These are phyloP conservation scores for Zosterops hypoxanthus DNA, from an alignment of 2,113 vertebrate species.

Conservation along the genomic window DNA sequence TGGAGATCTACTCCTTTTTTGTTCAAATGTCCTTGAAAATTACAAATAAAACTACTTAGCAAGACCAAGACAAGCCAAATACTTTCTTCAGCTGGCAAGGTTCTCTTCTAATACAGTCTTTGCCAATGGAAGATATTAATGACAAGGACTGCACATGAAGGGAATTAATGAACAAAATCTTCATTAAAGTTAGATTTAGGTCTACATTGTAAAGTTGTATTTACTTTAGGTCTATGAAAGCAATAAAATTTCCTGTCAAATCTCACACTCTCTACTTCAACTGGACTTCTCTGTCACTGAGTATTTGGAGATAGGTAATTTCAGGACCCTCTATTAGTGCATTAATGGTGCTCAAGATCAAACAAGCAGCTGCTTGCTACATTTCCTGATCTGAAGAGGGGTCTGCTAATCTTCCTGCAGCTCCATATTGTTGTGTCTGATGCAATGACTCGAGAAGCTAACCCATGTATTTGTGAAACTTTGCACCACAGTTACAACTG, in stretches of 20 bases:
- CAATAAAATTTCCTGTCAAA: constrained; percentile 54
- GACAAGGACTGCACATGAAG: constrained; percentile 54
- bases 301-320: background rate
- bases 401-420: background rate
- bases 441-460: background rate
- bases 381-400: background rate
- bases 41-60: constrained; percentile 57
- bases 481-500: background rate
- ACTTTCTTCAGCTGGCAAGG: constrained; percentile 58
- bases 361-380: background rate
- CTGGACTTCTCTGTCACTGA: background rate
- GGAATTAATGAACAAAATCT: constrained; percentile 69
- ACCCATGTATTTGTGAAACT: background rate
- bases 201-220: constrained; percentile 58
- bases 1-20: constrained; percentile 56
- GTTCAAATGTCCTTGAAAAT: constrained; percentile 71
- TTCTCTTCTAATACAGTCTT: constrained; percentile 55
- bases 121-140: constrained; percentile 65
- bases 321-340: background rate
- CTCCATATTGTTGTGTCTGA: background rate
- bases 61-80: constrained; percentile 46
- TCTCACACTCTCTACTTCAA: background rate
- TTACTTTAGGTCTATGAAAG: constrained; percentile 59
- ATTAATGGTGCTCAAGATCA: background rate
- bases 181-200: constrained; percentile 71